Percentiles rank a stretch among this genome's conserved stretches.
Evolutionary conservation across 2,888 invertebrate species (phyloP).

Genomic region (Pimpla rufipes): DNA sequence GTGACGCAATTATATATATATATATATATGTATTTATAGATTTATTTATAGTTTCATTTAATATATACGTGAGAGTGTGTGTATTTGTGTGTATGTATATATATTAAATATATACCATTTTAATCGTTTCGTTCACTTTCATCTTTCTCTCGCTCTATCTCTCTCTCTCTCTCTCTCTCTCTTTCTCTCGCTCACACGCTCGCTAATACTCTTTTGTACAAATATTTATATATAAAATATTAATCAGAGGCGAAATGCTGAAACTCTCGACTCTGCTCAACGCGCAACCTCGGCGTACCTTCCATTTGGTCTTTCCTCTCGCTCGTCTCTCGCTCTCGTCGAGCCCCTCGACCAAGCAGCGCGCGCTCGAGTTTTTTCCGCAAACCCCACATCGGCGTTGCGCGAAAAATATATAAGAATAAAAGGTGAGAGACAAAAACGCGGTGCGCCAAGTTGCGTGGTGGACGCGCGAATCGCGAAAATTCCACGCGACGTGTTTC

Average conservation of each 20-base stretch:
- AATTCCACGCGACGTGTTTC: slow-evolving; percentile 7
- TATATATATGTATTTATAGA: slow-evolving; percentile 81
- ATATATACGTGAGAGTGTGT: slow-evolving; percentile 67
- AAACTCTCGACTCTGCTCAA: slow-evolving; percentile 67
- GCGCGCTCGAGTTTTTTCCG: slow-evolving; percentile 2
- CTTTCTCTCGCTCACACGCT: neutral
- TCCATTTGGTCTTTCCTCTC: slow-evolving; percentile 60
- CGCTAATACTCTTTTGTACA: slow-evolving; percentile 81
- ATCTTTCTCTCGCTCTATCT: slow-evolving; percentile 69
- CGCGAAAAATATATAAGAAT: slow-evolving; percentile 11
- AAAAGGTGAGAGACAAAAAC: slow-evolving; percentile 15
- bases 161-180: slow-evolving; percentile 49
- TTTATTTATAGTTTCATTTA: slow-evolving; percentile 66
- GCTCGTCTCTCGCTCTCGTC: slow-evolving; percentile 27
- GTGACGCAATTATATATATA: slow-evolving; percentile 77
- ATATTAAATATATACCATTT: slow-evolving; percentile 54
- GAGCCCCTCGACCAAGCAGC: slow-evolving; percentile 10
- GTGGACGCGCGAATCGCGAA: neutral
- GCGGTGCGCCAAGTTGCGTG: neutral
- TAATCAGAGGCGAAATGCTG: slow-evolving; percentile 76
- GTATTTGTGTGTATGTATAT: slow-evolving; percentile 72
- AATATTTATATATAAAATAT: slow-evolving; percentile 85
- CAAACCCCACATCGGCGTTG: neutral
- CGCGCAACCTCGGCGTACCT: slow-evolving; percentile 62
- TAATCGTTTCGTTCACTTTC: slow-evolving; percentile 50